A percentile compares a stretch with the other conserved stretches of the same genome.
These are phyloP conservation scores for Lycaon pictus DNA, from an alignment of 2,113 vertebrate genomes.

Conservation along the genomic window DNA sequence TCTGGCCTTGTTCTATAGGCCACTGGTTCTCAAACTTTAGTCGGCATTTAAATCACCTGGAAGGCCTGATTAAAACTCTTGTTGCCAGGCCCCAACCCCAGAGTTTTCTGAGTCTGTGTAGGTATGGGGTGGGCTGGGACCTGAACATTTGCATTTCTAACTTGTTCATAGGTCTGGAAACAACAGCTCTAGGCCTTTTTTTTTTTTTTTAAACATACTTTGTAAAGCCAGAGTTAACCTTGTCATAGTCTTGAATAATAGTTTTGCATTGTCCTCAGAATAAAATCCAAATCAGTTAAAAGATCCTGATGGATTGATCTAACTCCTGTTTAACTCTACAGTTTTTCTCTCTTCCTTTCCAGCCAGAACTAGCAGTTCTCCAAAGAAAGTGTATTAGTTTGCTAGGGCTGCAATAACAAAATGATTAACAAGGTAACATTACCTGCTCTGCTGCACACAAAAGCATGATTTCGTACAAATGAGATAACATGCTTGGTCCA, in stretches of 20 bases:
- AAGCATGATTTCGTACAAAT: neutral
- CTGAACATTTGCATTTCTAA: constrained; percentile 38
- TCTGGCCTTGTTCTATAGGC: neutral
- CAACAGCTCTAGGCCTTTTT: neutral
- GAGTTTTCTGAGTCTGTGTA: neutral
- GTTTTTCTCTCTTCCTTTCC: neutral
- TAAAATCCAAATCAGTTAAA: constrained; percentile 20
- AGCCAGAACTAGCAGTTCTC: constrained; percentile 14
- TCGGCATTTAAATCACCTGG: neutral
- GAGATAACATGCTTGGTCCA: neutral
- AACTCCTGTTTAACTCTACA: neutral
- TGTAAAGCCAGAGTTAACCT: neutral
- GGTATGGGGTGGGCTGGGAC: neutral
- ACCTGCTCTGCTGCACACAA: neutral
- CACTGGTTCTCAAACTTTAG: neutral
- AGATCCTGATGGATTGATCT: neutral
- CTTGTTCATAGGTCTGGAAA: constrained; percentile 1
- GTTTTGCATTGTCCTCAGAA: neutral
- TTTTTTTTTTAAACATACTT: neutral
- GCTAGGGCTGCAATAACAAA: neutral
- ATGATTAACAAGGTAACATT: neutral
- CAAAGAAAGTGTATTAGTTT: neutral
- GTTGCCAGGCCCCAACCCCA: neutral
- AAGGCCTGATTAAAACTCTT: neutral
- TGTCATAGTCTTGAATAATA: constrained; percentile 21